Conservation (phyloP, 2,888 invertebrate species). For the Ditula angustiorana region DNA sequence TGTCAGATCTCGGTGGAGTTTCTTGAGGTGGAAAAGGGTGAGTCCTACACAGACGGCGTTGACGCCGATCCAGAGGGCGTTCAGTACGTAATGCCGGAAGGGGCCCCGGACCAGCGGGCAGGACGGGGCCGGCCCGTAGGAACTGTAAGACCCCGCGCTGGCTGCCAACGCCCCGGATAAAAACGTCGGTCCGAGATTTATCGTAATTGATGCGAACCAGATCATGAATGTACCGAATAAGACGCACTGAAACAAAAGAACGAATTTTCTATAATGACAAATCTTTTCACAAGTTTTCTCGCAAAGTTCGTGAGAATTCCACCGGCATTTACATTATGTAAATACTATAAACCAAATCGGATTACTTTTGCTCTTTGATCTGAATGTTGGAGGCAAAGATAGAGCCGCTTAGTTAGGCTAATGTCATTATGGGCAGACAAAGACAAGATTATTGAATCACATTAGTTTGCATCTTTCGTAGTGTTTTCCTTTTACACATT, state of each 20-base stretch:
- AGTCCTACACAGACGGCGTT: slow-evolving; percentile 94
- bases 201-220: slow-evolving; percentile 96
- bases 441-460: too few relatives aligned
- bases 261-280: slow-evolving; percentile 8
- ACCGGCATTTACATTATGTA: too few relatives aligned
- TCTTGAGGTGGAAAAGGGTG: slow-evolving; percentile 93
- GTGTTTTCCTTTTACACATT: too few relatives aligned
- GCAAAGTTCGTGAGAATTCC: too few relatives aligned
- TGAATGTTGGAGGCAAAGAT: background rate
- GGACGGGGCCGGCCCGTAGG: slow-evolving; percentile 89
- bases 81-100: slow-evolving; percentile 95
- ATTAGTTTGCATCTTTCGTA: too few relatives aligned
- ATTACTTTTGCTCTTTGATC: background rate
- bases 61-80: slow-evolving; percentile 95
- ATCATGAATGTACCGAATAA: slow-evolving; percentile 96
- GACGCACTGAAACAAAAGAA: slow-evolving; percentile 89
- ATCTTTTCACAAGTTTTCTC: too few relatives aligned
- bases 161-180: slow-evolving; percentile 93
- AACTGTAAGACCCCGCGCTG: slow-evolving; percentile 89
- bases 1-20: slow-evolving; percentile 92
- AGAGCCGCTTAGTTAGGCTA: too few relatives aligned
- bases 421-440: too few relatives aligned
- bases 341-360: too few relatives aligned
- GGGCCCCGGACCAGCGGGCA: slow-evolving; percentile 95
- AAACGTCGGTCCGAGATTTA: slow-evolving; percentile 95